Base-by-base conservation (phyloP, 2,888 invertebrate genomes). In the Phortica magna region DNA sequence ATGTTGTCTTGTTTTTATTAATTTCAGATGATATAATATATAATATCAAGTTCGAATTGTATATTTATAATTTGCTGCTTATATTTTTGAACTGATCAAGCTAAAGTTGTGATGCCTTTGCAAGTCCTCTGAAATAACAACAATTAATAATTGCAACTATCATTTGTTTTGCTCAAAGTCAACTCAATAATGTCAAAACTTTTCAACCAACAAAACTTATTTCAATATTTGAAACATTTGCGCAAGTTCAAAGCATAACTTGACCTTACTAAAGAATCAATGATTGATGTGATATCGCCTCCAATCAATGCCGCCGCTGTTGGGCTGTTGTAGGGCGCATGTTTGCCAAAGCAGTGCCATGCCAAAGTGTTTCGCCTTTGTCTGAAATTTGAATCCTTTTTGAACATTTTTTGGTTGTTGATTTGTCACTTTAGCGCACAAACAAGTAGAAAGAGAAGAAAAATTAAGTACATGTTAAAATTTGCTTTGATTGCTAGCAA, bases 291-390 rank as follows among this genome's bases (percentile, higher is more conserved):
- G 61, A 10, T 61, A 61, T 22, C 48, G 48, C 7, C 7, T 48
- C 14, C 48, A 9, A 14, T 9, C 48, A 48, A 12, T 48, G 48
- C 14, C 14, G 2, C 48, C 14, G 7, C 14, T 9, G 14, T 6
- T 48, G 48, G 10, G 48, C 14, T 14, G 6, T 10, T 12, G 48
- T 48, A 6, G 48, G 48, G 48, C 3, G 48, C 48, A 0, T 2
- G 14, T 6, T 48, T 48, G 9, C 1, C 14, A 14, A 14, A 14
- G 14, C 14, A 83, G 85, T 85, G 88, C 81, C 85, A 89, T 87
- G 83, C 84, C 89, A 89, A 41, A 86, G 85, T 88, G 89, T 89
- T 87, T 84, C 85, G 53, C 70, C 17, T 70, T 70, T 70, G 42
- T 48, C 14, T 42, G 48, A 77, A 73, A 80, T 77, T 77, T 83